phyloP scores from a whole-genome alignment of 2,113 vertebrate species.

The Oncorhynchus gorbuscha region DNA sequence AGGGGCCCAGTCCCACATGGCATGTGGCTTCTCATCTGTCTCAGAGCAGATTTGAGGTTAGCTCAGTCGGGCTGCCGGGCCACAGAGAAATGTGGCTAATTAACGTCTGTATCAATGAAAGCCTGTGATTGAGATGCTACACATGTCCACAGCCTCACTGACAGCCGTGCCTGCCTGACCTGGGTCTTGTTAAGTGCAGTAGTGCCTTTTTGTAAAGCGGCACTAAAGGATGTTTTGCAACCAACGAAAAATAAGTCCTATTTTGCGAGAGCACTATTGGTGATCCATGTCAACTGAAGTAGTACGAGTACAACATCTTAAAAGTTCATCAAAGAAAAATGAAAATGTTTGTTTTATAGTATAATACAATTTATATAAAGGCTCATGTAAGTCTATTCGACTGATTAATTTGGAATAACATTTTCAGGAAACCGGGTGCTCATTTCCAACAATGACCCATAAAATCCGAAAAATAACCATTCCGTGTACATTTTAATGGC shows the following conservation, averaged over 20 bases:
- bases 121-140: slow-evolving; percentile 20
- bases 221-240: not conserved
- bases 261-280: not conserved
- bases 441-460: not conserved
- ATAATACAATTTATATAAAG: too few relatives aligned
- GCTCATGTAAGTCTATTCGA: not conserved
- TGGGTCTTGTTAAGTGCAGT: not conserved
- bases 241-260: not conserved
- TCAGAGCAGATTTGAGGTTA: not conserved
- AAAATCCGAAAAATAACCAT: not conserved
- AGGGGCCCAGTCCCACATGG: not conserved
- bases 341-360: too few relatives aligned
- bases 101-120: slow-evolving; percentile 24
- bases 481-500: not conserved
- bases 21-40: not conserved
- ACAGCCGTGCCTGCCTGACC: not conserved
- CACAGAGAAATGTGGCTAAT: slow-evolving; percentile 19
- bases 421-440: not conserved
- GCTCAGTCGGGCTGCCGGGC: not conserved
- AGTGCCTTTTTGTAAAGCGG: not conserved
- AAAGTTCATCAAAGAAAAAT: not conserved
- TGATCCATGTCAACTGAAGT: too few relatives aligned
- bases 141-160: slow-evolving; percentile 2
- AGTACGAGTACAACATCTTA: not conserved
- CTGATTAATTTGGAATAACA: not conserved